Conservation (phyloP, 2,888 invertebrate species). For the Microplitis manilae region DNA sequence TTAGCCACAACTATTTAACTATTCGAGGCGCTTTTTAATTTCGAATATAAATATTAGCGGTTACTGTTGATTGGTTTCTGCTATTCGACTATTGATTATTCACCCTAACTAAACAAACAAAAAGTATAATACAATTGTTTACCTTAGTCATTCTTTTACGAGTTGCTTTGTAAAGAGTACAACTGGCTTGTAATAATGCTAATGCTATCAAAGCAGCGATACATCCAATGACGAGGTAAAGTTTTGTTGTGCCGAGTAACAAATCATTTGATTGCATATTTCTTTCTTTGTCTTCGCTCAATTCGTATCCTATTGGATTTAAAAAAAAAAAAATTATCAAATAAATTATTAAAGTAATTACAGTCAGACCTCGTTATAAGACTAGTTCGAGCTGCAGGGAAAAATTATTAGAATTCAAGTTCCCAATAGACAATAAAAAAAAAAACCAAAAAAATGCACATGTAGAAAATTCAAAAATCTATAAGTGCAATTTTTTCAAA, state of each 20-base stretch:
- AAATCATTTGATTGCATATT: slow-evolving; percentile 61
- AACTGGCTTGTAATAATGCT: slow-evolving; percentile 86
- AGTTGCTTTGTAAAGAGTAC: slow-evolving; percentile 83
- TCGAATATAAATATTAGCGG: background rate
- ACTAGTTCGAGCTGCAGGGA: too few relatives aligned
- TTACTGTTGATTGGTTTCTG: background rate
- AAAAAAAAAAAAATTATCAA: slow-evolving; percentile 42
- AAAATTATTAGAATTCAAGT: too few relatives aligned
- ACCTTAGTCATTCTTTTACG: slow-evolving; percentile 79
- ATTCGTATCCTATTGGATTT: slow-evolving; percentile 72
- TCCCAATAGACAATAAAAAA: too few relatives aligned
- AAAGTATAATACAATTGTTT: slow-evolving; percentile 49
- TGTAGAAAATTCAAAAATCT: too few relatives aligned
- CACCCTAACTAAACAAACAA: background rate
- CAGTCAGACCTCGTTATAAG: background rate
- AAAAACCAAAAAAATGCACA: too few relatives aligned
- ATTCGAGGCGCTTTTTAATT: background rate
- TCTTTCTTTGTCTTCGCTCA: slow-evolving; percentile 55
- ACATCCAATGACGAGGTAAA: slow-evolving; percentile 88
- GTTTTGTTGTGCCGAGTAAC: slow-evolving; percentile 82
- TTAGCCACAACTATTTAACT: background rate
- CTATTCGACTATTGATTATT: background rate
- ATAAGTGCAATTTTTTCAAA: too few relatives aligned
- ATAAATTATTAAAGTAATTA: background rate
- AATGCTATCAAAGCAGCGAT: slow-evolving; percentile 85